A percentile compares a stretch with the other conserved stretches of the same genome.
Conservation (phyloP, 2,113 vertebrate species). For the Dryoscopus gambensis region DNA sequence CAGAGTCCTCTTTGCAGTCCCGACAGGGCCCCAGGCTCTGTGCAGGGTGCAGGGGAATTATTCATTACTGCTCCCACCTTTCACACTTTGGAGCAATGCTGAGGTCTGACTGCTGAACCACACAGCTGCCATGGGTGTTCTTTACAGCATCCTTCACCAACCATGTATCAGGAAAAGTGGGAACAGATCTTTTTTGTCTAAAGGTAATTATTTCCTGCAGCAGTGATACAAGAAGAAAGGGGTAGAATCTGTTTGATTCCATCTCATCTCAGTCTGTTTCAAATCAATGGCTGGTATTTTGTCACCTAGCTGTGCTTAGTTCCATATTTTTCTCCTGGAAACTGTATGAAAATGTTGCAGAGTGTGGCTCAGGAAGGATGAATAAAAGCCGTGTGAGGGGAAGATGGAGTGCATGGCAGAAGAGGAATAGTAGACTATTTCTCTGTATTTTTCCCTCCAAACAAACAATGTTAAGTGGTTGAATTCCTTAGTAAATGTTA, state of each 20-base stretch:
- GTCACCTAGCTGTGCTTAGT: neutral
- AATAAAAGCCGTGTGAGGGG: neutral
- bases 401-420: neutral
- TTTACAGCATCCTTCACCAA: neutral
- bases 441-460: neutral
- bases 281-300: neutral
- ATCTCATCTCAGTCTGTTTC: neutral
- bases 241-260: neutral
- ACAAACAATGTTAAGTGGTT: neutral
- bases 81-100: neutral
- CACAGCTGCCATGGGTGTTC: accelerated
- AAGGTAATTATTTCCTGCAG: neutral
- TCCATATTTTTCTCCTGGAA: neutral
- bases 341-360: neutral
- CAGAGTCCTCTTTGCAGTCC: neutral
- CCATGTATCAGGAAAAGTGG: neutral
- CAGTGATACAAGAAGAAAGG: neutral
- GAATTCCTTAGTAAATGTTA: neutral
- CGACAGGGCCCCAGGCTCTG: neutral
- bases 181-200: neutral
- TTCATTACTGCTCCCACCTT: neutral
- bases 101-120: neutral
- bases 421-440: neutral
- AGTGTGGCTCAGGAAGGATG: neutral
- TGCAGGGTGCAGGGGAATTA: neutral